Evolutionary conservation across 2,888 invertebrate genomes (phyloP), one percentile per base, ranked within the genome.

Genomic region (Conistra vaccinii): DNA sequence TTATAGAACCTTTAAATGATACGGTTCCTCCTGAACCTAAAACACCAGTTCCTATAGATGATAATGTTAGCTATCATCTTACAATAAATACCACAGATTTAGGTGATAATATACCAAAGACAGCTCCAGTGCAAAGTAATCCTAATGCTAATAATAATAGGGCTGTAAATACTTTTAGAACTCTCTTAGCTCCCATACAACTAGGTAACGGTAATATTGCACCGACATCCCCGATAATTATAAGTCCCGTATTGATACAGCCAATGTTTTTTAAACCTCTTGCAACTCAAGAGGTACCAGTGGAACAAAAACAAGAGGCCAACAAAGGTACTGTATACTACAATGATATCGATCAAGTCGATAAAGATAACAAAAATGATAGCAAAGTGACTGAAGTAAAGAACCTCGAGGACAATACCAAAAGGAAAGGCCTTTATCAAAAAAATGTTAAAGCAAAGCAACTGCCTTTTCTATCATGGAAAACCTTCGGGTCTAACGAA

Each of bases 51-150:
- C 80, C 86, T 62, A 90, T 90, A 66, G 93, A 94, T 79, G 92
- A 94, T 81, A 92, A 90, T 72, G 94, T 96, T 17, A 95, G 94
- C 87, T 96, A 96, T 84, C 95, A 93, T 88, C 91, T 96, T 73
- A 96, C 94, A 92, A 96, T 96, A 86, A 95, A 94, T 77, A 95
- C 94, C 23, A 92, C 89, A 85, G 95, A 95, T 85, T 86, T 93
- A 69, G 87, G 84, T 65, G 88, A 89, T 65, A 80, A 88, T 69
- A 73, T 68, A 66, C 77, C 84, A 77, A 83, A 85, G 70, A 69
- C 83, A 67, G 72, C 83, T 7, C 58, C 81, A 72, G 72, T 86
- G 61, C 87, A 88, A 63, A 88, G 78, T 66, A 89, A 86, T 76
- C 48, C 81, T 61, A 87, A 90, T 51, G 17, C 5, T 57, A 55